Evolutionary conservation across 2,888 invertebrate species (phyloP).

Genomic region (Cephus rjabovi): DNA sequence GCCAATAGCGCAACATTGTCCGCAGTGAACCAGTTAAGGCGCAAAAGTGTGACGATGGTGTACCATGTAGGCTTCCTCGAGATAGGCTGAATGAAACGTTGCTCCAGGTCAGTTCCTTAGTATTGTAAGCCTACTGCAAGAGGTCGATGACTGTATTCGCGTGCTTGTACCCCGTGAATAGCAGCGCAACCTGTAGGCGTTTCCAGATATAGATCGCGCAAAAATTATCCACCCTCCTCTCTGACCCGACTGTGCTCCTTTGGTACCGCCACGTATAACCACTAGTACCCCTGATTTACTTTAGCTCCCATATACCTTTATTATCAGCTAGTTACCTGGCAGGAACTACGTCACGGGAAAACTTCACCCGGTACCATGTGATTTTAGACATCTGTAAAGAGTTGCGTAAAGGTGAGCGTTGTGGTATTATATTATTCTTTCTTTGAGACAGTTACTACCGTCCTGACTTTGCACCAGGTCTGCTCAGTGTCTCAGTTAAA

Average conservation of each 20-base stretch:
- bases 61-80: background rate
- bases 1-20: background rate
- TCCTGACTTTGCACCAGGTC: background rate
- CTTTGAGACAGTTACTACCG: background rate
- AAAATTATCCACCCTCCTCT: constrained; percentile 18
- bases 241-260: background rate
- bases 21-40: background rate
- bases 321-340: background rate
- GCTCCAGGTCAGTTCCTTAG: constrained; percentile 41
- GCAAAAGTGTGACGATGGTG: background rate
- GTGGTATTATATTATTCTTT: background rate
- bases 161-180: constrained; percentile 57
- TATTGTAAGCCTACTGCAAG: constrained; percentile 23
- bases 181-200: constrained; percentile 46
- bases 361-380: background rate
- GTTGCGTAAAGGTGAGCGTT: background rate
- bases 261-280: background rate
- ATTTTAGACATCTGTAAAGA: background rate
- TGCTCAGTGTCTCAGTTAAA: background rate
- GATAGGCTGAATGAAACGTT: constrained; percentile 39
- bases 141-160: constrained; percentile 62
- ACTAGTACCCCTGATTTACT: background rate
- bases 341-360: background rate
- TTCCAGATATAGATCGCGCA: constrained; percentile 55
- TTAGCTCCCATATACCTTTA: background rate